A percentile compares a stretch with the other conserved stretches of the same genome.
Conservation (phyloP, 2,888 invertebrate genomes). For the Drosophila borborema region DNA sequence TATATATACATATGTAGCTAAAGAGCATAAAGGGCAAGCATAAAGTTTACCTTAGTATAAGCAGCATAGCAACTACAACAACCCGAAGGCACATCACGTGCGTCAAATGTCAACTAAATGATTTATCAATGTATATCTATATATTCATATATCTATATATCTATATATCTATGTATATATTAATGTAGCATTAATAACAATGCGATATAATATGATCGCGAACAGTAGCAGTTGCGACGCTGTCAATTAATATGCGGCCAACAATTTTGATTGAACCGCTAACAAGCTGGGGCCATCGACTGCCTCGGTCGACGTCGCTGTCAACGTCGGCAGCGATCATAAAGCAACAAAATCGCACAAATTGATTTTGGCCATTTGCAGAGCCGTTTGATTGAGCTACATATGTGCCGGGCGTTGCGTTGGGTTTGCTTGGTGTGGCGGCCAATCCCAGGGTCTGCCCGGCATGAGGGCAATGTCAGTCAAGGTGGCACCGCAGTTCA, state of each 20-base stretch:
- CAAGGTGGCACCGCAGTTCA: constrained; percentile 47
- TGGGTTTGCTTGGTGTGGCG: constrained; percentile 27
- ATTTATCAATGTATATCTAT: constrained; percentile 42
- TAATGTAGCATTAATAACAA: constrained; percentile 57
- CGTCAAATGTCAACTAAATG: constrained; percentile 70
- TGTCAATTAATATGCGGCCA: constrained; percentile 73
- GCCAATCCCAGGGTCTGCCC: constrained; percentile 37
- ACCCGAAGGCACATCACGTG: constrained; percentile 66
- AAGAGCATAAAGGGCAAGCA: neutral
- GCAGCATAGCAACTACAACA: constrained; percentile 9
- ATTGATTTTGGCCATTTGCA: constrained; percentile 70
- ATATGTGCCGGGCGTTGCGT: constrained; percentile 12
- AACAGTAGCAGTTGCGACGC: constrained; percentile 43
- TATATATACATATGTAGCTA: neutral
- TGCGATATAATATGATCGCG: constrained; percentile 59
- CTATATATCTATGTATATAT: constrained; percentile 23
- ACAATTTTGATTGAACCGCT: constrained; percentile 71
- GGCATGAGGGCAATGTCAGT: constrained; percentile 39
- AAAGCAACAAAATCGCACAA: constrained; percentile 65
- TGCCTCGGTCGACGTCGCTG: constrained; percentile 3
- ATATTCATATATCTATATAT: constrained; percentile 24
- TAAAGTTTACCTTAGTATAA: neutral
- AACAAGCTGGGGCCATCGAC: constrained; percentile 46
- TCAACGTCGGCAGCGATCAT: constrained; percentile 33
- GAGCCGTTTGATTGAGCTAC: constrained; percentile 45